Conservation (phyloP, 2,888 invertebrate genomes). For the Poecilus cupreus region DNA sequence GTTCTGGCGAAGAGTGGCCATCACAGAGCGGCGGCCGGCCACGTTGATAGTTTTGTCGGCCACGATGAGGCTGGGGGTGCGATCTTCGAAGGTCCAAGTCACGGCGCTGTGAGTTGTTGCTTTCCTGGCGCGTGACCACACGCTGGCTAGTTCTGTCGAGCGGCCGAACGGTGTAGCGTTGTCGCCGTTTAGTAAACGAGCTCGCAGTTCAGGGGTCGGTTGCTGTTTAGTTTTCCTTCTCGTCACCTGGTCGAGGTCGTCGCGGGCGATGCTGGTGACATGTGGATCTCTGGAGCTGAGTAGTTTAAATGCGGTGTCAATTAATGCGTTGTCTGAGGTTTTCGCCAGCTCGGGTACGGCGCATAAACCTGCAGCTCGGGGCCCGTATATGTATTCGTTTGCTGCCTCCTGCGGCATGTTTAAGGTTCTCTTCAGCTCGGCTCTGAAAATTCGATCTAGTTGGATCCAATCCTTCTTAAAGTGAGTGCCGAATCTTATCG, state of each 20-base stretch:
- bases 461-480: not conserved
- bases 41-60: constrained; percentile 66
- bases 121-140: constrained; percentile 63
- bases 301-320: constrained; percentile 21
- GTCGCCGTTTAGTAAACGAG: not conserved
- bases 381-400: constrained; percentile 21
- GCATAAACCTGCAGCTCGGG: constrained; percentile 49
- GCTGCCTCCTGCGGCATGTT: constrained; percentile 25
- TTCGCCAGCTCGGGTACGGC: constrained; percentile 2
- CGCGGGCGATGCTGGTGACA: not conserved
- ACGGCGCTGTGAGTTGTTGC: constrained; percentile 62
- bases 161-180: not conserved
- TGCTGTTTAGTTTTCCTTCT: not conserved
- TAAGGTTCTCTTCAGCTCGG: not conserved
- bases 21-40: constrained; percentile 42
- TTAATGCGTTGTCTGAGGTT: not conserved
- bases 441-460: not conserved
- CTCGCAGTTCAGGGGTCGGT: not conserved
- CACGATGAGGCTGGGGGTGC: constrained; percentile 63
- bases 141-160: constrained; percentile 58
- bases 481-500: not conserved
- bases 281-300: not conserved
- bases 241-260: not conserved
- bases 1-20: not conserved
- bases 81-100: constrained; percentile 41